Evolutionary conservation across 2,113 vertebrate genomes (phyloP).

Genomic region (Raphicerus campestris): DNA sequence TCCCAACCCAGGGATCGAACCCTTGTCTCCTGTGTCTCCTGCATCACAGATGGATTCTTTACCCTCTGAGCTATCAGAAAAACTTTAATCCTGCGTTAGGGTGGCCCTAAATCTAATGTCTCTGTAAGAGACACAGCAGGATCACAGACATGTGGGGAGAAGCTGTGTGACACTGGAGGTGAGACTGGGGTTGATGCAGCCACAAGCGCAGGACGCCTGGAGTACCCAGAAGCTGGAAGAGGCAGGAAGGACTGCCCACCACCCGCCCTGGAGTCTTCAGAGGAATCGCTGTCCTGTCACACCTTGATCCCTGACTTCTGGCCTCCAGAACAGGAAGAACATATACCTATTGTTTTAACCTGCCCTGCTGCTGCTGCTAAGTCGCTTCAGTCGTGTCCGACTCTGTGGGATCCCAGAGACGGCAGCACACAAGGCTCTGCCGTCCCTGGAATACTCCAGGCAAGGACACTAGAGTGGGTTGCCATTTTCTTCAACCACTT

Average conservation of each 20-base stretch:
- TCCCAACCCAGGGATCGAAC: not conserved
- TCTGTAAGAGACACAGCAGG: not conserved
- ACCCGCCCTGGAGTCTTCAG: not conserved
- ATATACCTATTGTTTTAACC: not conserved
- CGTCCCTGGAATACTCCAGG: too few species aligned
- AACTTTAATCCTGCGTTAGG: not conserved
- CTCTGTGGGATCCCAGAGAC: too few species aligned
- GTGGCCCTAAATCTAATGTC: not conserved
- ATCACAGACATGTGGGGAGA: too few species aligned
- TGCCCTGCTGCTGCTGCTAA: not conserved
- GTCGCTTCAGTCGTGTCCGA: too few species aligned
- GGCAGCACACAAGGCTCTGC: too few species aligned
- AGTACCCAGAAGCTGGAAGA: not conserved
- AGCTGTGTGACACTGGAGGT: accelerated
- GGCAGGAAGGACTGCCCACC: not conserved
- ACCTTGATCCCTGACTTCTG: not conserved
- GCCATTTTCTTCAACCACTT: too few species aligned
- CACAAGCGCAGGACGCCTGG: not conserved
- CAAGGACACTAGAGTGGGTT: too few species aligned
- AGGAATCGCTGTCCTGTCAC: not conserved
- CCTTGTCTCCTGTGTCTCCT: not conserved
- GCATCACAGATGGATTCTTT: not conserved
- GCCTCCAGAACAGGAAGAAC: not conserved
- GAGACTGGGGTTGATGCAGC: not conserved
- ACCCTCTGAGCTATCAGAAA: not conserved